phyloP scores from a whole-genome alignment of 2,797 vertebrate genomes.

The Pitangus sulphuratus region DNA sequence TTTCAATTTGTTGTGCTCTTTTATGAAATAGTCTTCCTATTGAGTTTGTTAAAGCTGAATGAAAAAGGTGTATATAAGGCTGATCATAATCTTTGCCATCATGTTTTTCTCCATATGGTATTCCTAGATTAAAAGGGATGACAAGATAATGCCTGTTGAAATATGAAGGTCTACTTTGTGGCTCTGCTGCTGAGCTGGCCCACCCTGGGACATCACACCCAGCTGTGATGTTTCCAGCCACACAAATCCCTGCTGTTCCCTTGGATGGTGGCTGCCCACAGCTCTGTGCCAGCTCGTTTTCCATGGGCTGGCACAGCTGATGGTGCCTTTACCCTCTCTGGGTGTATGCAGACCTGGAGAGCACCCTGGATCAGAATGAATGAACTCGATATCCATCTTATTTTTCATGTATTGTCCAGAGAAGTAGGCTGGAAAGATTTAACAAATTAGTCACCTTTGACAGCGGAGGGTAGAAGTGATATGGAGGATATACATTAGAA shows the following conservation, averaged over 20 bases:
- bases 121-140: slow-evolving; percentile 14
- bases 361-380: no score
- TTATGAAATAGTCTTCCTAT: neutral
- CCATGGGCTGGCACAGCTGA: neutral
- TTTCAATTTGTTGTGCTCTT: neutral
- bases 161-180: neutral
- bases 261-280: fast-evolving
- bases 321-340: neutral
- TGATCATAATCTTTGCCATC: neutral
- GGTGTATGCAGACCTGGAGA: neutral
- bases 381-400: neutral
- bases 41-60: neutral
- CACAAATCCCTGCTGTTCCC: fast-evolving
- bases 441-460: neutral
- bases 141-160: neutral
- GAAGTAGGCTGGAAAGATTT: neutral
- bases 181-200: neutral
- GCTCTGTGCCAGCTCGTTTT: fast-evolving
- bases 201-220: fast-evolving
- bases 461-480: fast-evolving
- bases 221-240: neutral
- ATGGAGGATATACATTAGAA: neutral
- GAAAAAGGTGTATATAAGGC: slow-evolving; percentile 3
- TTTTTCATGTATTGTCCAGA: neutral
- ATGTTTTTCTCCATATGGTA: neutral